Evolutionary conservation across 1,140 invertebrate genomes (phyloP).

Genomic region (Caenorhabditis latens): DNA sequence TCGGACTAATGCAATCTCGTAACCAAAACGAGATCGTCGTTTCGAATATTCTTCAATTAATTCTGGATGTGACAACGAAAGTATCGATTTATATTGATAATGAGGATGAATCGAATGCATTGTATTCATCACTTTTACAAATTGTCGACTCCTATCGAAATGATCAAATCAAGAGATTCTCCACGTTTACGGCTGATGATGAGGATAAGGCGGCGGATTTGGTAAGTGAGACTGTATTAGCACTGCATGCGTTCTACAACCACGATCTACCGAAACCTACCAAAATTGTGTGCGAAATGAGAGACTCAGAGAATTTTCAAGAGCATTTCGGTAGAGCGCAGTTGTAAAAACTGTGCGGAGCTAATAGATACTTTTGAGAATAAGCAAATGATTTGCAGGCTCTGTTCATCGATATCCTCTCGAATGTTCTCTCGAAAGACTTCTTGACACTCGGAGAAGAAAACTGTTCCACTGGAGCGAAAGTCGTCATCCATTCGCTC

Average conservation of each 20-base stretch:
- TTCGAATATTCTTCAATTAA: slow-evolving; percentile 57
- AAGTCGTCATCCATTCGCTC: slow-evolving; percentile 56
- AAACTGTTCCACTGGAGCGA: slow-evolving; percentile 7
- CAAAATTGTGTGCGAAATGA: too few relatives aligned
- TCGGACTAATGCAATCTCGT: slow-evolving; percentile 38
- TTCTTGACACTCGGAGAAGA: slow-evolving; percentile 15
- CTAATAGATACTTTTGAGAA: not conserved
- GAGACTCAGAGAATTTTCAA: too few relatives aligned
- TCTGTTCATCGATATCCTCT: slow-evolving; percentile 46
- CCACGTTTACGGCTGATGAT: slow-evolving; percentile 52
- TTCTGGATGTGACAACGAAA: slow-evolving; percentile 61
- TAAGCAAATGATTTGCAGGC: not conserved
- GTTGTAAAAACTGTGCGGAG: too few relatives aligned
- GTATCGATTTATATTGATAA: slow-evolving; percentile 59
- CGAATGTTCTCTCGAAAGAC: slow-evolving; percentile 41
- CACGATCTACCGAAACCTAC: not conserved
- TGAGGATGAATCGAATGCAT: slow-evolving; percentile 39
- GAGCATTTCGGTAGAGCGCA: too few relatives aligned
- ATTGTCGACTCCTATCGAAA: slow-evolving; percentile 60
- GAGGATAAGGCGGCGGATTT: slow-evolving; percentile 65
- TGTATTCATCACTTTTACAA: slow-evolving; percentile 44
- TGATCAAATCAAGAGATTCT: slow-evolving; percentile 48
- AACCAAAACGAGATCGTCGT: slow-evolving; percentile 51
- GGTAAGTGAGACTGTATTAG: too few relatives aligned
- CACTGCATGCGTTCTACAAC: not conserved